phyloP scores from a whole-genome alignment of 2,113 vertebrate genomes.

The Marmota flaviventris region DNA sequence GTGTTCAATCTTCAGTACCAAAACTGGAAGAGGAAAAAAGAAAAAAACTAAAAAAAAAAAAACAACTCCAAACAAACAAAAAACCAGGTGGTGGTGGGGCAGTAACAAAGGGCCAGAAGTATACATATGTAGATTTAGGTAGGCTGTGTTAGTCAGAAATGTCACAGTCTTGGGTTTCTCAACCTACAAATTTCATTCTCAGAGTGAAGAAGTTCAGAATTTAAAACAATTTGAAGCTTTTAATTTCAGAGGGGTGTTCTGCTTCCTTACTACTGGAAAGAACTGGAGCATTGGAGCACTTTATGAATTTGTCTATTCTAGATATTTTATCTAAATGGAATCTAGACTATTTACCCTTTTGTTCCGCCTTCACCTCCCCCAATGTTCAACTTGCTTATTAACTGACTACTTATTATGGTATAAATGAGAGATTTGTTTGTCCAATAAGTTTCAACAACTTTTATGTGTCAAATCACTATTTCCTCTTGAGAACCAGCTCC shows the following conservation, averaged over 20 bases:
- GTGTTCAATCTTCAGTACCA: too few relatives aligned
- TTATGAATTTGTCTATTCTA: too few relatives aligned
- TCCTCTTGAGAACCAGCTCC: background rate
- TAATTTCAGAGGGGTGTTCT: background rate
- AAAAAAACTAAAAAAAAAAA: too few relatives aligned
- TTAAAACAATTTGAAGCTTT: background rate
- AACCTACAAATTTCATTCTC: background rate
- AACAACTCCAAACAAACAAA: too few relatives aligned
- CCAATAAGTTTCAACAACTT: background rate
- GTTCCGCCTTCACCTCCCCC: background rate
- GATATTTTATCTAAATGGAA: too few relatives aligned
- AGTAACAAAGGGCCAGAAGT: background rate
- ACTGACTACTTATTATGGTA: background rate
- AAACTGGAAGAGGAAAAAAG: too few relatives aligned
- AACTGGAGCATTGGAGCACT: background rate
- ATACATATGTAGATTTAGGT: background rate
- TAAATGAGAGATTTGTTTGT: slow-evolving; percentile 20
- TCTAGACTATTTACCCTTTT: too few relatives aligned
- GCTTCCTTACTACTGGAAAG: background rate
- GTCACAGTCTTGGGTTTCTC: background rate
- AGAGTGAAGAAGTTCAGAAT: background rate
- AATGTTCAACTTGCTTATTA: background rate
- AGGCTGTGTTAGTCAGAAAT: background rate
- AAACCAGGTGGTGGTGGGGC: too few relatives aligned
- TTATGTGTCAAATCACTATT: background rate